Evolutionary conservation across 2,888 invertebrate genomes (phyloP).

Genomic region (Coleophora deauratella): DNA sequence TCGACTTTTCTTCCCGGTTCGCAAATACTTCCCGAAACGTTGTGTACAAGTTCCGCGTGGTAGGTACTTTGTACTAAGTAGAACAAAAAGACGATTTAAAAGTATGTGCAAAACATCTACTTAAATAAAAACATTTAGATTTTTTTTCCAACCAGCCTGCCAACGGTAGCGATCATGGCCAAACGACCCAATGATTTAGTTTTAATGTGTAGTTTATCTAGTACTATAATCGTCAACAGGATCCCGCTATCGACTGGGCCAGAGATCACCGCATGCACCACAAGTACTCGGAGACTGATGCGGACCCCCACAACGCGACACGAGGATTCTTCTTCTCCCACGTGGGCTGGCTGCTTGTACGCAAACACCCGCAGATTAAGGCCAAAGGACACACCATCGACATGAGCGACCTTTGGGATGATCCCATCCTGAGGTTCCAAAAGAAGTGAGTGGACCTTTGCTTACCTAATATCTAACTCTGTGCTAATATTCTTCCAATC

Average conservation of each 20-base stretch:
- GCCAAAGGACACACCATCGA: constrained; percentile 90
- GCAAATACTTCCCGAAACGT: too few species aligned
- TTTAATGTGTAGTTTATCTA: too few species aligned
- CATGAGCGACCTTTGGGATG: constrained; percentile 84
- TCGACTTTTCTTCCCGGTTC: too few species aligned
- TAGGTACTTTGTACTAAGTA: too few species aligned
- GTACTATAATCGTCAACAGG: constrained; percentile 62
- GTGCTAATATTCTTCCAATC: too few species aligned
- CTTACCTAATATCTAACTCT: neutral
- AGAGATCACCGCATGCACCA: constrained; percentile 90
- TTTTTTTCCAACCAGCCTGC: too few species aligned
- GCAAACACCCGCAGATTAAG: constrained; percentile 93
- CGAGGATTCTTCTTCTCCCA: constrained; percentile 98
- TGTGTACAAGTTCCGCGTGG: too few species aligned
- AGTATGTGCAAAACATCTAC: too few species aligned
- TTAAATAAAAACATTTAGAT: too few species aligned
- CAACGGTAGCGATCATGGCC: too few species aligned
- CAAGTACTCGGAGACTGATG: constrained; percentile 94
- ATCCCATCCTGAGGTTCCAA: constrained; percentile 88
- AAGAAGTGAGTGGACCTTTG: constrained; percentile 77
- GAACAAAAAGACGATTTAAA: too few species aligned
- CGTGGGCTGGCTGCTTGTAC: constrained; percentile 93
- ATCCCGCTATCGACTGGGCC: constrained; percentile 85
- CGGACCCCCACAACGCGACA: constrained; percentile 93
- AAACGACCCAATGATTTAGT: too few species aligned